Conservation (phyloP, 2,113 vertebrate genomes). For the Pithys albifrons region DNA sequence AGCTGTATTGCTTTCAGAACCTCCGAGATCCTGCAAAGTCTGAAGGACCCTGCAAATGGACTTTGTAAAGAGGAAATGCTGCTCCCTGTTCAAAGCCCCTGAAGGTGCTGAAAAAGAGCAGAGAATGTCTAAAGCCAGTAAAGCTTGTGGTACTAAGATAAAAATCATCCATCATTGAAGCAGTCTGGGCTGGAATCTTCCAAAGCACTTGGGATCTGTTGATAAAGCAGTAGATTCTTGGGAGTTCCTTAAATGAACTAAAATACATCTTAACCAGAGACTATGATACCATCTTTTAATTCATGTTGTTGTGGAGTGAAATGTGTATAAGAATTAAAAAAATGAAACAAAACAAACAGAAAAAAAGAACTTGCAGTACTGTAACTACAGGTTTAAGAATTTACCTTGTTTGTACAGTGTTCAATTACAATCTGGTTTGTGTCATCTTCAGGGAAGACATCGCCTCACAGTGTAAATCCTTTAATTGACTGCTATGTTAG, state of each 20-base stretch:
- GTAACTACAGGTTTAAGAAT: background rate
- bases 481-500: background rate
- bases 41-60: background rate
- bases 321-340: background rate
- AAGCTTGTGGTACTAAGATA: background rate
- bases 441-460: background rate
- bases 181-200: background rate
- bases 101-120: background rate
- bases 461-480: background rate
- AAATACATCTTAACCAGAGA: background rate
- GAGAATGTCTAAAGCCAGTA: background rate
- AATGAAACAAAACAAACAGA: background rate
- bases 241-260: background rate
- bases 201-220: background rate
- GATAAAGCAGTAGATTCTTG: background rate
- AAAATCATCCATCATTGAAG: background rate
- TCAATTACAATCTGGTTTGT: background rate
- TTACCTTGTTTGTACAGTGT: background rate
- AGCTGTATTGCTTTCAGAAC: background rate
- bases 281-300: background rate
- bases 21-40: background rate
- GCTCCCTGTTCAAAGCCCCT: background rate
- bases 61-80: background rate
- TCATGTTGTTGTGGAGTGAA: background rate
- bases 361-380: background rate